Evolutionary conservation across 2,797 vertebrate species (phyloP).

Genomic region (Xiphorhynchus erythropygius): DNA sequence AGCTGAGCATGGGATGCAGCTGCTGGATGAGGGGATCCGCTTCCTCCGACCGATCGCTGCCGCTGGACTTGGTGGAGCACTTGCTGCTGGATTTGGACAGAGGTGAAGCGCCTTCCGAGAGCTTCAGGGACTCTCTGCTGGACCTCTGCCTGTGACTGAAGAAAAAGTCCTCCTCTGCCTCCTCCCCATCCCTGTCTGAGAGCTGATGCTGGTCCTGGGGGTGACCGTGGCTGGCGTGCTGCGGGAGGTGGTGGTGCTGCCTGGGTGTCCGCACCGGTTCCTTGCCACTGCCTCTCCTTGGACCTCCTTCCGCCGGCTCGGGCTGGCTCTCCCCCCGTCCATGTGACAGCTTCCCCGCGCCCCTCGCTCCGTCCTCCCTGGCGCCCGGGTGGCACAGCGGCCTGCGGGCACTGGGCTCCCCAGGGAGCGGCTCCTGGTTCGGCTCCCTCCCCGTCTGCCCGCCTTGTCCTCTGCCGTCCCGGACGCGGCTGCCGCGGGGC

Average conservation of each 20-base stretch:
- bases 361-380: constrained; percentile 64
- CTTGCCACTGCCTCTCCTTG: constrained; percentile 65
- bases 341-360: constrained; percentile 67
- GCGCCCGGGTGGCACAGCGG: constrained; percentile 87
- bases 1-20: constrained; percentile 88
- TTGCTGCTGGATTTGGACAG: constrained; percentile 79
- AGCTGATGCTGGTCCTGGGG: constrained; percentile 73
- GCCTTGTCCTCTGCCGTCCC: constrained; percentile 47
- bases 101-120: constrained; percentile 74
- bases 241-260: constrained; percentile 68
- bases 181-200: constrained; percentile 71
- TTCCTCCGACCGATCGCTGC: constrained; percentile 79
- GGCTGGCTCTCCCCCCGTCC: constrained; percentile 72
- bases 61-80: constrained; percentile 80
- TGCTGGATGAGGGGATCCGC: constrained; percentile 82
- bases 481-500: constrained; percentile 58
- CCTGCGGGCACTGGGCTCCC: constrained; percentile 88
- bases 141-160: constrained; percentile 64
- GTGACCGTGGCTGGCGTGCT: constrained; percentile 63
- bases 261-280: constrained; percentile 51
- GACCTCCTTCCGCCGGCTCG: constrained; percentile 68
- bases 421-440: constrained; percentile 74
- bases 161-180: constrained; percentile 71
- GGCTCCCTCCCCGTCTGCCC: constrained; percentile 20
- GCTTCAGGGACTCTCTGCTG: constrained; percentile 62